Evolutionary conservation across 1,140 invertebrate genomes (phyloP).

Genomic region (Sitobion miscanthi): DNA sequence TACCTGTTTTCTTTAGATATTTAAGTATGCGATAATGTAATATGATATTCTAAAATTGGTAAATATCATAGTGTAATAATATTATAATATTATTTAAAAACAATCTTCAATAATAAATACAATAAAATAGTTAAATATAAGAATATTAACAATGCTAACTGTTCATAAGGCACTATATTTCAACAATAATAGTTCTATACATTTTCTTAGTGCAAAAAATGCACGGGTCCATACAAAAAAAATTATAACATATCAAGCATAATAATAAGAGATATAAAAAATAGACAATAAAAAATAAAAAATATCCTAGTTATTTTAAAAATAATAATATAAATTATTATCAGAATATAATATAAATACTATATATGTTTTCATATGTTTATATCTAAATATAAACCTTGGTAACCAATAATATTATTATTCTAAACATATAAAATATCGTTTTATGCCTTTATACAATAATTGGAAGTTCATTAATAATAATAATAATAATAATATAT

Average conservation of each 20-base stretch:
- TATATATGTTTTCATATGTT: background rate
- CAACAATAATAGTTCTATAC: slow-evolving; percentile 36
- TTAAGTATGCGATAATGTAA: background rate
- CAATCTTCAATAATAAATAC: background rate
- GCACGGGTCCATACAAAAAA: slow-evolving; percentile 27
- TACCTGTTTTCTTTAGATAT: too few species aligned
- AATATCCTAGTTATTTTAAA: slow-evolving; percentile 7
- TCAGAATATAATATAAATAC: slow-evolving; percentile 12
- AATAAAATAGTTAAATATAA: background rate
- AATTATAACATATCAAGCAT: slow-evolving; percentile 6
- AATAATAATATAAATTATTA: slow-evolving; percentile 31
- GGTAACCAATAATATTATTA: slow-evolving; percentile 52
- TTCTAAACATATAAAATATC: slow-evolving; percentile 30
- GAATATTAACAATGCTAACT: background rate
- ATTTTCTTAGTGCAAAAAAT: slow-evolving; percentile 20
- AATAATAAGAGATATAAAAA: slow-evolving; percentile 32
- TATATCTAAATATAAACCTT: slow-evolving; percentile 36
- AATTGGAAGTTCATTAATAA: slow-evolving; percentile 8
- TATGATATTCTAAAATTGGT: background rate
- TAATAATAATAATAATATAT: background rate
- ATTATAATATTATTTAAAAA: background rate
- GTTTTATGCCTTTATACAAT: background rate
- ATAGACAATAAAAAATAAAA: slow-evolving; percentile 42
- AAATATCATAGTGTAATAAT: background rate
- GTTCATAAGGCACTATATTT: slow-evolving; percentile 48